These are phyloP conservation scores for Aethes cnicana DNA, from an alignment of 2,888 invertebrate genomes.

Conservation along the genomic window DNA sequence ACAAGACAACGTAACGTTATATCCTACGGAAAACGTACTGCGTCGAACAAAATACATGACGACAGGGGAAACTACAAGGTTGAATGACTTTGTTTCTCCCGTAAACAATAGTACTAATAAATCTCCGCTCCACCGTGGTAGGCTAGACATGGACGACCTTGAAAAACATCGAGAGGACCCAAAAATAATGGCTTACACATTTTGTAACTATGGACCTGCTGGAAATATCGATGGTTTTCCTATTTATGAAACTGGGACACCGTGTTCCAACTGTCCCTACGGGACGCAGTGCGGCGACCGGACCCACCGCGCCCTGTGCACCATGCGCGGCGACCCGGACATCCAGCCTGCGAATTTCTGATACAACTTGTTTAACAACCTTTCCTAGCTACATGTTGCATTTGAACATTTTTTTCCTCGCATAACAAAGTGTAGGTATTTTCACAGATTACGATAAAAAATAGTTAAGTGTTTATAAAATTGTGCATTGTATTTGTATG, in stretches of 20 bases:
- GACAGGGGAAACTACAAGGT: conserved; percentile 36
- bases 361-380: neutral
- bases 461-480: too few species aligned
- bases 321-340: conserved; percentile 64
- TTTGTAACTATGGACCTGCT: conserved; percentile 76
- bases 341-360: neutral
- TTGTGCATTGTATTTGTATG: too few species aligned
- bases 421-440: neutral
- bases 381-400: too few species aligned
- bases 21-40: conserved; percentile 51
- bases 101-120: conserved; percentile 39
- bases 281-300: conserved; percentile 65
- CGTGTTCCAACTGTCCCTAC: conserved; percentile 67
- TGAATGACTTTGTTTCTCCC: conserved; percentile 53
- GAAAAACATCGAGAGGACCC: conserved; percentile 47
- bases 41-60: conserved; percentile 63
- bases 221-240: conserved; percentile 75
- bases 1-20: conserved; percentile 21
- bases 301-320: conserved; percentile 67
- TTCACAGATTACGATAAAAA: too few species aligned
- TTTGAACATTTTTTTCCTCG: too few species aligned
- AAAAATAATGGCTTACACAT: conserved; percentile 66
- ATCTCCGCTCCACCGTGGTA: conserved; percentile 63
- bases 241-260: conserved; percentile 65
- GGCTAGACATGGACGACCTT: conserved; percentile 36